These are phyloP conservation scores for Eleginops maclovinus DNA, from an alignment of 2,113 vertebrate species.

Conservation along the genomic window DNA sequence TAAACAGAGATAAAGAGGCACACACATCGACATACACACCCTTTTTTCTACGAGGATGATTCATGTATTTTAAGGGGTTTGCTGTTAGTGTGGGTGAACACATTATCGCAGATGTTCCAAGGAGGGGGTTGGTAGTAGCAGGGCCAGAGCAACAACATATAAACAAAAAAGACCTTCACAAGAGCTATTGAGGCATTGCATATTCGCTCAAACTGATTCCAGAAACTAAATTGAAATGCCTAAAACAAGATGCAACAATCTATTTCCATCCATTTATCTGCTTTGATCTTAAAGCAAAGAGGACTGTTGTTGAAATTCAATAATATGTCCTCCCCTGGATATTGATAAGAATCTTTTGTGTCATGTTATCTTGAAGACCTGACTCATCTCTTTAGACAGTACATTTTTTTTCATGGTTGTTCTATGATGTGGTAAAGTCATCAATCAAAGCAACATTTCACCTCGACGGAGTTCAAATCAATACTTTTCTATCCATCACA, in stretches of 20 bases:
- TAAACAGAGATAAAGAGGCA: constrained; percentile 52
- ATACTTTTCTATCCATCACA: not conserved
- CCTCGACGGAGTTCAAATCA: not conserved
- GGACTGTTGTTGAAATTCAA: not conserved
- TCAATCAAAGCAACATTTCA: not conserved
- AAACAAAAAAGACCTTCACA: constrained; percentile 12
- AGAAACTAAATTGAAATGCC: not conserved
- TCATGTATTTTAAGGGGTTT: constrained; percentile 67
- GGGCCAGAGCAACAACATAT: constrained; percentile 29
- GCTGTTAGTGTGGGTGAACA: constrained; percentile 57
- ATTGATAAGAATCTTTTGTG: not conserved
- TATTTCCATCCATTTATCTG: not conserved
- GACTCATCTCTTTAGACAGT: not conserved
- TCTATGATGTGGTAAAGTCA: not conserved
- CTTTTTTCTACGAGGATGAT: constrained; percentile 45
- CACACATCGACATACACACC: constrained; percentile 32
- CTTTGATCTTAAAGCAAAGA: not conserved
- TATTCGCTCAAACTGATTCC: constrained; percentile 4
- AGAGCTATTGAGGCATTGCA: not conserved
- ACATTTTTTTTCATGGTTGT: not conserved
- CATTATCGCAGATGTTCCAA: constrained; percentile 72
- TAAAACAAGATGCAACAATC: no score
- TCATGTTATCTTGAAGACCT: not conserved
- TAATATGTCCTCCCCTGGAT: not conserved
- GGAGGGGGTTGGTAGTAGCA: constrained; percentile 57